Evolutionary conservation across 92 coral and sea anemone species (phyloP).

Genomic region (Pocillopora grandis): DNA sequence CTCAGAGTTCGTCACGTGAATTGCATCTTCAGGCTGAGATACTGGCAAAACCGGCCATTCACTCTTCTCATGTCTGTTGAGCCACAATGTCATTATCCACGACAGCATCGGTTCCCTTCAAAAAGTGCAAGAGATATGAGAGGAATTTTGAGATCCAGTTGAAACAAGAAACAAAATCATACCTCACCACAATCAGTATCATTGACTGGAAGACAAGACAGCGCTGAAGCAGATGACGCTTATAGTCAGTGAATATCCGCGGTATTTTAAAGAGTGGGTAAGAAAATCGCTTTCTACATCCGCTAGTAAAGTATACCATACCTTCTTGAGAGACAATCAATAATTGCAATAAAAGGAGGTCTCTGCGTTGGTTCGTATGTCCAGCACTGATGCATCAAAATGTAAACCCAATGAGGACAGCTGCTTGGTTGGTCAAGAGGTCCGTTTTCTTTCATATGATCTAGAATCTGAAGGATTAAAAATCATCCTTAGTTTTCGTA

Average conservation of each 20-base stretch:
- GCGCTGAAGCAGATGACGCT: too few relatives aligned
- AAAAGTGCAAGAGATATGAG: too few relatives aligned
- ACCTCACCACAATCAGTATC: neutral
- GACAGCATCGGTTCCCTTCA: constrained; percentile 42
- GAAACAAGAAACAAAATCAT: neutral
- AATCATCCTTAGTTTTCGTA: neutral
- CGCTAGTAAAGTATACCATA: neutral
- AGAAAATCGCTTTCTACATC: too few relatives aligned
- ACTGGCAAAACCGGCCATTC: constrained; percentile 22
- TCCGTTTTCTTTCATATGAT: neutral
- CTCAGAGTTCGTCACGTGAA: neutral
- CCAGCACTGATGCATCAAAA: constrained; percentile 69
- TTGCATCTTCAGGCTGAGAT: neutral
- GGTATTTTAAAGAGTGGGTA: too few relatives aligned
- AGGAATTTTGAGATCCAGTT: neutral
- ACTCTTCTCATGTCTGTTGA: neutral
- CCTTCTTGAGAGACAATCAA: constrained; percentile 71
- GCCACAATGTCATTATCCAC: constrained; percentile 32
- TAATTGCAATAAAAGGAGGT: constrained; percentile 58
- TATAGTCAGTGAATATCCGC: too few relatives aligned
- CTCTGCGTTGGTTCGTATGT: constrained; percentile 54
- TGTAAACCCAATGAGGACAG: constrained; percentile 72
- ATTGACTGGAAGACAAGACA: too few relatives aligned
- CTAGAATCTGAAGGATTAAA: neutral
- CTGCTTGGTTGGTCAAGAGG: constrained; percentile 28